Base-by-base conservation (phyloP, 2,113 vertebrate species). In the Anguilla rostrata region DNA sequence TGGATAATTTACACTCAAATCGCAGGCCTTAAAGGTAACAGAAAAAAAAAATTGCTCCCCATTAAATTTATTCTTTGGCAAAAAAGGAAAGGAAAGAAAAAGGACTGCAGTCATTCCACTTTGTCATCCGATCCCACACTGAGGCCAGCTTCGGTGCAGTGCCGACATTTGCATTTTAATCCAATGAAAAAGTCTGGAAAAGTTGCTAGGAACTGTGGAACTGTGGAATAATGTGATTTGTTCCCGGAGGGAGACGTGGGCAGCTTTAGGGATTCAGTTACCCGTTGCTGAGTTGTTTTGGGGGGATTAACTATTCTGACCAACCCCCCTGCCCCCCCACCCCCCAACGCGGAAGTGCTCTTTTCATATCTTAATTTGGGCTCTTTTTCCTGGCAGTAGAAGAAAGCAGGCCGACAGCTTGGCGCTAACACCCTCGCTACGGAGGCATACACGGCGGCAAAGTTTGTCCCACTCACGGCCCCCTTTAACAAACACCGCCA, bases 251-350 rank as follows among this genome's bases (percentile, higher is more conserved):
- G 91, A 94, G 91, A 90, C 91, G 90, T 89, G 89, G 89, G 90
- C 71, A 88, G 94, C 94, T 95, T 95, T 95, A 95, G 94, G 92
- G 91, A 85, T 92, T 94, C 89, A 91, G 91, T 93, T 75, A 75
- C 71, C 71, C 71, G 71, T 11, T 22, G n/a, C 71, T 75, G 71
- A 75, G 71, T n/a, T n/a, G 71, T 22, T 22, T 26, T 66, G 90
- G 90, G 90, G 89, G 94, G 95, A 96, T 95, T 95, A 95, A 93
- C 92, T 90, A 84, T 91, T 94, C 90, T 92, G 91, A 93, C 90
- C 92, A 14, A 1, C 49, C 12, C 11, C 49, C 11, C 49, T 11
- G 2, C 92, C 87, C 91, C 49, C 11, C 49, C 3, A 12, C 92
- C 87, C 91, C 93, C 94, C 92, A 91, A 92, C 90, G 90, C 92